Evolutionary conservation across 2,888 invertebrate genomes (phyloP).

Genomic region (Corythucha ciliata): DNA sequence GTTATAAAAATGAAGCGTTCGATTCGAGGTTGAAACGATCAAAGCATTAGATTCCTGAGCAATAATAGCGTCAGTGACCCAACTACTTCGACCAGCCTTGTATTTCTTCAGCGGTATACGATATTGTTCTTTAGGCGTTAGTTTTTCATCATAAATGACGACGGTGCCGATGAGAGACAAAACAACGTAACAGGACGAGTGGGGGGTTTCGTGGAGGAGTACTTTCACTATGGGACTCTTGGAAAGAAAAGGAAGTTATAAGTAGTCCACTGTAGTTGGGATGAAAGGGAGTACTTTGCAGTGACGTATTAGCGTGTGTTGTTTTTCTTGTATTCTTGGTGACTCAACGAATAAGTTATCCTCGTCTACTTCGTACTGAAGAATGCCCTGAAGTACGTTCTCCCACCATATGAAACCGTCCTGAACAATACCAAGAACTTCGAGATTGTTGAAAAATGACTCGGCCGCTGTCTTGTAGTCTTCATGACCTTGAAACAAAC

Average conservation of each 20-base stretch:
- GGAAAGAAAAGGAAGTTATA: slow-evolving; percentile 33
- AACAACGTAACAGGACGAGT: slow-evolving; percentile 53
- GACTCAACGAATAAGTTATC: slow-evolving; percentile 26
- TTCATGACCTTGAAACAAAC: slow-evolving; percentile 37
- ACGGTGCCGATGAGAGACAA: slow-evolving; percentile 52
- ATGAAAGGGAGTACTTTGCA: slow-evolving; percentile 36
- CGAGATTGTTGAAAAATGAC: slow-evolving; percentile 40
- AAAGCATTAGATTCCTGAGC: slow-evolving; percentile 49
- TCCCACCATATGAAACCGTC: slow-evolving; percentile 39
- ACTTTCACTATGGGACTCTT: slow-evolving; percentile 52
- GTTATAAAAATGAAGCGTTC: slow-evolving; percentile 52
- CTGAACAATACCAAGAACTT: slow-evolving; percentile 35
- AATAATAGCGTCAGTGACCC: slow-evolving; percentile 56
- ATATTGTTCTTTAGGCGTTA: slow-evolving; percentile 41
- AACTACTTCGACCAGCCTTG: slow-evolving; percentile 36
- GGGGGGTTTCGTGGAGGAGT: slow-evolving; percentile 48
- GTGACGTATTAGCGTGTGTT: slow-evolving; percentile 28
- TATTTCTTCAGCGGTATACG: slow-evolving; percentile 11
- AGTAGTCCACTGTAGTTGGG: neutral
- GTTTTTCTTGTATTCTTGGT: slow-evolving; percentile 25
- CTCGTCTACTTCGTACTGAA: slow-evolving; percentile 35
- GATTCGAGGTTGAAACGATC: slow-evolving; percentile 49
- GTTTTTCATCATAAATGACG: slow-evolving; percentile 51
- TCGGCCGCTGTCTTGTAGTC: slow-evolving; percentile 39
- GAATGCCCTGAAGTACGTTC: slow-evolving; percentile 41